Percentiles rank a stretch among this genome's conserved stretches.
Conservation (phyloP, 2,888 invertebrate genomes). For the Tridacna crocea region DNA sequence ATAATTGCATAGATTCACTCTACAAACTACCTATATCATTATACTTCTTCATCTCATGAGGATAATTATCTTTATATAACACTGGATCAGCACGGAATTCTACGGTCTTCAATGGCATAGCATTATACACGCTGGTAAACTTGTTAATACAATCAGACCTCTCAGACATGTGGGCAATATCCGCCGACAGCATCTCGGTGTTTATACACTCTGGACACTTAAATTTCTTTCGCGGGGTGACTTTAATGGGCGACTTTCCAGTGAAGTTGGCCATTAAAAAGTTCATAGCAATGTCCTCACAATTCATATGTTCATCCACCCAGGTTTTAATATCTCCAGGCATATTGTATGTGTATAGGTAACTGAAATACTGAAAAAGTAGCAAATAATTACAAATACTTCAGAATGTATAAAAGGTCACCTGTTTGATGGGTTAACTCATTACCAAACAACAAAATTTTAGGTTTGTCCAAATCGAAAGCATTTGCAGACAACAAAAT, state of each 20-base stretch:
- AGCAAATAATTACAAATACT: background rate
- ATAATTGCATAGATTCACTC: background rate
- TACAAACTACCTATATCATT: slow-evolving; percentile 95
- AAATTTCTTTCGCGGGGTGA: slow-evolving; percentile 97
- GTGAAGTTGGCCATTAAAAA: slow-evolving; percentile 97
- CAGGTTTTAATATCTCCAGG: slow-evolving; percentile 93
- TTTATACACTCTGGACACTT: slow-evolving; percentile 97
- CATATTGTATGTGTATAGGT: slow-evolving; percentile 95
- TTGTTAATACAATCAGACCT: slow-evolving; percentile 94
- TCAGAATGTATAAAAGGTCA: background rate
- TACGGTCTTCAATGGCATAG: slow-evolving; percentile 93
- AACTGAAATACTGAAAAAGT: slow-evolving; percentile 91
- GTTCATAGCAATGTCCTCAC: slow-evolving; percentile 99
- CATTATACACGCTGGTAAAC: slow-evolving; percentile 91
- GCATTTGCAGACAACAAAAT: too few relatives aligned
- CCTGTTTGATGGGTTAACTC: too few relatives aligned
- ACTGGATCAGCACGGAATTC: slow-evolving; percentile 98
- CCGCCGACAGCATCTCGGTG: slow-evolving; percentile 96
- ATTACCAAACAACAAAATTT: too few relatives aligned
- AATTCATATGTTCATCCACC: slow-evolving; percentile 98
- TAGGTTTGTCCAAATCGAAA: too few relatives aligned
- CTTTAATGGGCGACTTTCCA: slow-evolving; percentile 95
- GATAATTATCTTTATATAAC: slow-evolving; percentile 90
- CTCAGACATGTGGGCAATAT: slow-evolving; percentile 94
- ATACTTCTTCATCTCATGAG: slow-evolving; percentile 90